A percentile compares a stretch with the other conserved stretches of the same genome.
Conservation (phyloP, 2,797 vertebrate genomes). For the Sebastes nivosus region DNA sequence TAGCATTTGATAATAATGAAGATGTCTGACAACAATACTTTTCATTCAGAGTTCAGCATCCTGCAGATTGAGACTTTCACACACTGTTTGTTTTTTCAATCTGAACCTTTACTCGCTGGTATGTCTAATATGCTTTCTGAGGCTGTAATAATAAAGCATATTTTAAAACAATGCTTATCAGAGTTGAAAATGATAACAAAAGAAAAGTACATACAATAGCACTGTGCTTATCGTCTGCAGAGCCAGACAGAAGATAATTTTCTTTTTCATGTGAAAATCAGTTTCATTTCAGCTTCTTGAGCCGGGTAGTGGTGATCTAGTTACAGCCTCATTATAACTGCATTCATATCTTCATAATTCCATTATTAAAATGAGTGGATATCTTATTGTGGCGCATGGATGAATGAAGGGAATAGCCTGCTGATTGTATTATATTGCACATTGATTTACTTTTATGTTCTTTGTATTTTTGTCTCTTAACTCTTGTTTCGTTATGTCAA, state of each 20-base stretch:
- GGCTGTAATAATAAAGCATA: neutral
- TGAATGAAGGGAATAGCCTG: neutral
- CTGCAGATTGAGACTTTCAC: neutral
- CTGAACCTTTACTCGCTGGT: neutral
- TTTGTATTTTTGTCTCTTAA: neutral
- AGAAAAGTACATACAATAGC: neutral
- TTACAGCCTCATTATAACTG: neutral
- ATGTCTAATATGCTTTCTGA: neutral
- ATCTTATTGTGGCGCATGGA: neutral
- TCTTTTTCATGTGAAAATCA: neutral
- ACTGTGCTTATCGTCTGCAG: neutral
- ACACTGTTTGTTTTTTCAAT: neutral
- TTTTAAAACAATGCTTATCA: slow-evolving; percentile 26
- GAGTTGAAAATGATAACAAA: neutral
- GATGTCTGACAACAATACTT: neutral
- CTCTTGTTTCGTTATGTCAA: neutral
- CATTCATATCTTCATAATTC: neutral
- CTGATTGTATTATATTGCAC: neutral
- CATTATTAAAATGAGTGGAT: neutral
- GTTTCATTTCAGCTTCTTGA: neutral
- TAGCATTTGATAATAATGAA: neutral
- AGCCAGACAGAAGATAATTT: neutral
- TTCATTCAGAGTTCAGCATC: neutral
- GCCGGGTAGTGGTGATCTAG: neutral
- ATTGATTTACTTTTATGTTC: neutral